Percentiles rank a stretch among this genome's conserved stretches.
Conservation (phyloP, 1,140 invertebrate species). For the Macrobrachium nipponense region DNA sequence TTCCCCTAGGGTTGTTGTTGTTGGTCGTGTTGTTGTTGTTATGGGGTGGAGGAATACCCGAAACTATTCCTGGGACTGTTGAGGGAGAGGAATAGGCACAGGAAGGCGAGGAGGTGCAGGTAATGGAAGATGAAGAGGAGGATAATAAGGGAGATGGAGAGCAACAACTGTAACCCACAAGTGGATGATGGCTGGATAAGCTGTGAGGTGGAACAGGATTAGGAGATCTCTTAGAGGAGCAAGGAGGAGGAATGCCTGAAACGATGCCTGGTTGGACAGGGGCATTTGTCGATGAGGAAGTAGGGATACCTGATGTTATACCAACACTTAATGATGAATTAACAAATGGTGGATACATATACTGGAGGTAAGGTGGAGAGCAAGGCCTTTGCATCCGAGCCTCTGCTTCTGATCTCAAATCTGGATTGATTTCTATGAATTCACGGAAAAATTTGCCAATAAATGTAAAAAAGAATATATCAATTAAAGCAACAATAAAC, state of each 20-base stretch:
- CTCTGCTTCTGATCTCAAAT: slow-evolving; percentile 88
- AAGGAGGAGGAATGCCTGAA: slow-evolving; percentile 56
- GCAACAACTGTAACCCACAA: slow-evolving; percentile 29
- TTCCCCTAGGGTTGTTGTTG: slow-evolving; percentile 56
- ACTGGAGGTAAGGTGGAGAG: slow-evolving; percentile 75
- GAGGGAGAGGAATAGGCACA: slow-evolving; percentile 54
- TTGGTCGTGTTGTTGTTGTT: slow-evolving; percentile 51
- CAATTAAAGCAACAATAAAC: slow-evolving; percentile 14
- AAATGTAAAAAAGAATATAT: not conserved
- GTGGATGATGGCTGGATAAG: slow-evolving; percentile 21
- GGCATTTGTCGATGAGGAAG: slow-evolving; percentile 39
- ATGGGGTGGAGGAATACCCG: slow-evolving; percentile 63
- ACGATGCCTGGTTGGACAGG: slow-evolving; percentile 53
- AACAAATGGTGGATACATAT: slow-evolving; percentile 30
- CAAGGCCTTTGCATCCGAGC: slow-evolving; percentile 87
- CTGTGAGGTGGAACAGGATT: slow-evolving; percentile 48
- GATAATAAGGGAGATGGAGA: slow-evolving; percentile 22
- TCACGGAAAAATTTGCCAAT: not conserved
- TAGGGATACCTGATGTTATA: slow-evolving; percentile 58
- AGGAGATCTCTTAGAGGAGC: slow-evolving; percentile 19
- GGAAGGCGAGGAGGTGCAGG: slow-evolving; percentile 12
- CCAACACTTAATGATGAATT: slow-evolving; percentile 24
- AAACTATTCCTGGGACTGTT: slow-evolving; percentile 59
- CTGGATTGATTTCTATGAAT: slow-evolving; percentile 82
- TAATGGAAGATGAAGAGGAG: slow-evolving; percentile 16